Conservation (phyloP, 2,888 invertebrate species). For the Drosophila eohydei region DNA sequence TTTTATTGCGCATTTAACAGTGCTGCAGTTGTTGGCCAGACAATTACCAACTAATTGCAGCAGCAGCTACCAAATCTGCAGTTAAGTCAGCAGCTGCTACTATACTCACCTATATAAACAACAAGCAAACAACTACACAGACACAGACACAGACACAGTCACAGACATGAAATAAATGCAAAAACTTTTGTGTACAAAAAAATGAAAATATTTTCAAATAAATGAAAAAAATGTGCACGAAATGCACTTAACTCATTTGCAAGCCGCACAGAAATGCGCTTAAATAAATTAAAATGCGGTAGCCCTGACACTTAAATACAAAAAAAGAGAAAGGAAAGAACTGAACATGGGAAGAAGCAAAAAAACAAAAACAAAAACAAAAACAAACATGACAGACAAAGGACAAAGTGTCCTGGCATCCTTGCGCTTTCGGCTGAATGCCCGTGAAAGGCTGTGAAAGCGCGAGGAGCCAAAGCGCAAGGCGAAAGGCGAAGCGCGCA, state of each 20-base stretch:
- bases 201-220: constrained; percentile 10
- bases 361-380: constrained; percentile 9
- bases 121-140: constrained; percentile 2
- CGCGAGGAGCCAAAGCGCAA: constrained; percentile 30
- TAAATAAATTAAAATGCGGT: constrained; percentile 78
- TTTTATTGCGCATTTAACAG: constrained; percentile 48
- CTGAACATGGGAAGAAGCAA: constrained; percentile 5
- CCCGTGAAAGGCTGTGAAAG: constrained; percentile 59
- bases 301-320: constrained; percentile 69
- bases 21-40: constrained; percentile 30
- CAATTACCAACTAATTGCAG: constrained; percentile 67
- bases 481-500: not conserved
- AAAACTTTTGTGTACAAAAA: constrained; percentile 12
- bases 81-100: constrained; percentile 33
- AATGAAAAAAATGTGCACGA: constrained; percentile 25
- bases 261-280: constrained; percentile 59
- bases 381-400: constrained; percentile 49
- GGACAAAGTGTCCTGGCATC: constrained; percentile 43
- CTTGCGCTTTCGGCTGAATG: constrained; percentile 53
- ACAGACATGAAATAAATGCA: constrained; percentile 21
- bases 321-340: not conserved
- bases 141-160: constrained; percentile 8
- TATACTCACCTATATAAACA: constrained; percentile 37
- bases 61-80: constrained; percentile 18
- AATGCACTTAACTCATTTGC: constrained; percentile 75